A percentile compares a stretch with the other conserved stretches of the same genome.
These are phyloP conservation scores for Drosophila varians DNA, from an alignment of 1,140 invertebrate species.

Conservation along the genomic window DNA sequence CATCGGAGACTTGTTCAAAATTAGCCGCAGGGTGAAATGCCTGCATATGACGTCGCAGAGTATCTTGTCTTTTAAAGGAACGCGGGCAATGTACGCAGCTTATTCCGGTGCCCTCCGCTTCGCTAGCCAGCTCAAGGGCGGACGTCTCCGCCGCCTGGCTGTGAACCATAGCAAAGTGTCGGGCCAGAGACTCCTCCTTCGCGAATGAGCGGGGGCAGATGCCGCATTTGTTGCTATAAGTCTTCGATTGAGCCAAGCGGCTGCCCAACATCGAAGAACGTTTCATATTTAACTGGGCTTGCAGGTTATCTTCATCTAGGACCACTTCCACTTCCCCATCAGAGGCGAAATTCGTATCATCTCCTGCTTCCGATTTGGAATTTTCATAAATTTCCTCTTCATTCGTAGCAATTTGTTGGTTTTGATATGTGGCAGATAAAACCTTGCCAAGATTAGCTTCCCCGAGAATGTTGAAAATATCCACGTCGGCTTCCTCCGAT, in stretches of 20 bases:
- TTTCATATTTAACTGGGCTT: too few relatives aligned
- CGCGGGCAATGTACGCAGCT: constrained; percentile 84
- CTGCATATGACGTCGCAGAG: constrained; percentile 64
- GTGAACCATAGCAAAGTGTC: constrained; percentile 52
- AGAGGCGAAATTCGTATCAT: not conserved
- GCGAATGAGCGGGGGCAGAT: constrained; percentile 64
- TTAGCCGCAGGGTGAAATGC: constrained; percentile 57
- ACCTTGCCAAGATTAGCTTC: too few relatives aligned
- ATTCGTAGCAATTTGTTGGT: not conserved
- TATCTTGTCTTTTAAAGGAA: constrained; percentile 84
- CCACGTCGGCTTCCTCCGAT: constrained; percentile 1
- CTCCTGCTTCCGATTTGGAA: not conserved
- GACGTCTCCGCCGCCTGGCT: constrained; percentile 46
- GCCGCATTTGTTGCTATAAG: constrained; percentile 45
- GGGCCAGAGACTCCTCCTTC: constrained; percentile 49
- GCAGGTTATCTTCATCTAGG: too few relatives aligned
- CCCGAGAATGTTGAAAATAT: constrained; percentile 5
- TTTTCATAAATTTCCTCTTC: not conserved
- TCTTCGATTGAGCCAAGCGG: constrained; percentile 30
- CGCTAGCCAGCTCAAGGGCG: constrained; percentile 73
- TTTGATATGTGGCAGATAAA: too few relatives aligned
- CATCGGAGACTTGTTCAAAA: not conserved
- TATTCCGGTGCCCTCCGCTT: constrained; percentile 73
- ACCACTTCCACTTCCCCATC: not conserved
- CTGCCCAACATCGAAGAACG: constrained; percentile 22